Base-by-base conservation (phyloP, 2,888 invertebrate species). In the Rhopalosiphum nymphaeae region DNA sequence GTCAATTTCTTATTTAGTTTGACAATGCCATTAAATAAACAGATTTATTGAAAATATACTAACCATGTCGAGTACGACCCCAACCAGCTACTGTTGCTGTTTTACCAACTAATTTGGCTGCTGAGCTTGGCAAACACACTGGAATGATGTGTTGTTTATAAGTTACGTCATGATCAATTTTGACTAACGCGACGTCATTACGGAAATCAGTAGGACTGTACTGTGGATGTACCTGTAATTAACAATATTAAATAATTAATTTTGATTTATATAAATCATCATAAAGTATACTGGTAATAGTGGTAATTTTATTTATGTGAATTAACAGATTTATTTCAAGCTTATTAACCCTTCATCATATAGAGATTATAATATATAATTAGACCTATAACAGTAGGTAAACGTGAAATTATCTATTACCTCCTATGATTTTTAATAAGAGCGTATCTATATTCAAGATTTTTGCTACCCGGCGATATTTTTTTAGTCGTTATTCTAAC, bases 141-240 rank as follows among this genome's bases (percentile, higher is more conserved):
- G 99, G 99, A 89, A 99, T 96, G 95, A 99, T 99, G 96, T 99
- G 99, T 95, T 99, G 98, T 95, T 98, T 98, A 96, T 98, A 99
- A 42, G 97, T 97, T 5, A 99, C 98, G 53, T 97, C 97, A 92
- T 97, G 96, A 95, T 98, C 98, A 49, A 98, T 96, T 95, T 98
- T 97, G 0, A 98, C 97, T 25, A 98, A 95, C 0, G 98, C 98
- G 86, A 99, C 97, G 95, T 99, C 99, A 95, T 99, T 99, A 95
- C 98, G 97, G 96, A 99, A 99, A 96, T 99, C 98, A 0, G 98
- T 97, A 0, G 98, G 98, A 95, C 98, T 98, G 95, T 99, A 99
- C 91, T 98, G 97, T 0, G 98, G 98, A 95, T 98, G 98, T 0
- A 98, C 96, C 96, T 96, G 95, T 67, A 36, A 46, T 36, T 10